phyloP scores from a whole-genome alignment of 2,797 vertebrate genomes.

The Ciconia nigra region DNA sequence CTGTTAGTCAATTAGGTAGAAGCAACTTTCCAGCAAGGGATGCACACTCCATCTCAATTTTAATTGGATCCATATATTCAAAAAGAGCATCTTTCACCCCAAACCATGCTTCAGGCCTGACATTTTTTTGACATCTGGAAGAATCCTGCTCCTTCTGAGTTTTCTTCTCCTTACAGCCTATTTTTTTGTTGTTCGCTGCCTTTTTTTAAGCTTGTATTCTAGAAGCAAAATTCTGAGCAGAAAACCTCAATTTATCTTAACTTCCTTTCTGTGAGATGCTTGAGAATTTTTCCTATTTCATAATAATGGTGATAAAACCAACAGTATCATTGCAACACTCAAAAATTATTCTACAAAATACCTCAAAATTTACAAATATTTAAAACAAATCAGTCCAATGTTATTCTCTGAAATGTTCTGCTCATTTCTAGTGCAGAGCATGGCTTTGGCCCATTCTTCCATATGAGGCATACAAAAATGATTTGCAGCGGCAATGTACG shows the following conservation, averaged over 20 bases:
- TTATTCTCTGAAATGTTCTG: background rate
- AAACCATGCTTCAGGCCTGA: background rate
- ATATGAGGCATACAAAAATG: background rate
- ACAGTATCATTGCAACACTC: background rate
- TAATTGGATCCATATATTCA: background rate
- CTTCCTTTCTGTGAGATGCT: background rate
- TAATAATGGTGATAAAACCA: background rate
- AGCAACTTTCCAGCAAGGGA: background rate
- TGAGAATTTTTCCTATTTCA: background rate
- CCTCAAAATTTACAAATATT: background rate
- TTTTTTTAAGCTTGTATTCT: background rate
- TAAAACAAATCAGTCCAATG: background rate
- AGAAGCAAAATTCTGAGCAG: background rate
- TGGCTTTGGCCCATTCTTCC: background rate
- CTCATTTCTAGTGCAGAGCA: background rate
- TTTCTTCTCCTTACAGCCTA: background rate
- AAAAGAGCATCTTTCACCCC: background rate
- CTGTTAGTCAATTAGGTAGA: background rate
- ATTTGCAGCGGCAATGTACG: background rate
- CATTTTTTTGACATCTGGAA: background rate
- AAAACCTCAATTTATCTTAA: background rate
- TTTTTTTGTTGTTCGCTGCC: background rate
- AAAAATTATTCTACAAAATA: background rate
- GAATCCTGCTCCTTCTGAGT: background rate
- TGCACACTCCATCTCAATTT: background rate